phyloP scores from a whole-genome alignment of 2,797 vertebrate genomes.

The Esox masquinongy region DNA sequence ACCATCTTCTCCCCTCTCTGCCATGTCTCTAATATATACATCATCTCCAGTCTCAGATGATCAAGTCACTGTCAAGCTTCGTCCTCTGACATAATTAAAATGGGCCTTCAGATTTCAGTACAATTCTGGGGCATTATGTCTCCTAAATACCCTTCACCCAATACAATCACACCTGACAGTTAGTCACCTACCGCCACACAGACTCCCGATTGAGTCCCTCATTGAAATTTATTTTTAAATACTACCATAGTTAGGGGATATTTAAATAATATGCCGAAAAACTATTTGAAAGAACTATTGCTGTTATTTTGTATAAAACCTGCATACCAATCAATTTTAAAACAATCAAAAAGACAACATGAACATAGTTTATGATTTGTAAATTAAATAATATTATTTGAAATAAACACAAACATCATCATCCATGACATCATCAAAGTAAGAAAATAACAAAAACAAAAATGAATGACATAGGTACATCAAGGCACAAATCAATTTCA shows the following conservation, averaged over 20 bases:
- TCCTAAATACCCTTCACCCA: conserved; percentile 30
- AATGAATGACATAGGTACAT: too few relatives aligned
- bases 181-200: conserved; percentile 3
- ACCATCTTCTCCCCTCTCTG: neutral
- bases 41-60: conserved; percentile 40
- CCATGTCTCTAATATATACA: conserved; percentile 19
- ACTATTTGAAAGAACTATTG: neutral
- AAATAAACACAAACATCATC: too few relatives aligned
- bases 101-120: conserved; percentile 33
- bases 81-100: conserved; percentile 52
- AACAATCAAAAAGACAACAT: neutral
- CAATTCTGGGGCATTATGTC: conserved; percentile 28
- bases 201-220: conserved; percentile 15
- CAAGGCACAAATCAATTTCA: too few relatives aligned
- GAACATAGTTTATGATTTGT: too few relatives aligned
- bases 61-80: conserved; percentile 43
- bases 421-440: too few relatives aligned
- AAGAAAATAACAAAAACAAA: too few relatives aligned
- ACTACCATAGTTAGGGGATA: neutral
- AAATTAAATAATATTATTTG: too few relatives aligned
- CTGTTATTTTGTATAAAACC: neutral
- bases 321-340: neutral
- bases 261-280: too few relatives aligned
- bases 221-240: neutral
- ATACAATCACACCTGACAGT: conserved; percentile 26